Evolutionary conservation across 2,888 invertebrate genomes (phyloP), one percentile per base, ranked within the genome.

Genomic region (Drosophila melanocephala): DNA sequence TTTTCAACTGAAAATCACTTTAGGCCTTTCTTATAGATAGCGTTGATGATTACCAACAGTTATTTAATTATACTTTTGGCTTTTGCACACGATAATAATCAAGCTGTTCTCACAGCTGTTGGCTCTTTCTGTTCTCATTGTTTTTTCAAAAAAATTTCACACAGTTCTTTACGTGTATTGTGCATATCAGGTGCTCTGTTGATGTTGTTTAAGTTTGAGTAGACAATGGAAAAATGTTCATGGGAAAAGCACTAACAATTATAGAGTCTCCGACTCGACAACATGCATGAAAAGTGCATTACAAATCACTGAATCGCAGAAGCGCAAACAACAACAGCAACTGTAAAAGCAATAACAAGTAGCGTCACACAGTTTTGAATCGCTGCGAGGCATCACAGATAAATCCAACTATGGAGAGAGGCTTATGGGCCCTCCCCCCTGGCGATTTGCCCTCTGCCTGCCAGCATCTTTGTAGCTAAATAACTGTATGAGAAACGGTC

Each of bases 181-280:
- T 55, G 57, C 55, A 64, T 74, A 83, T 77, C 82, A 80, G 84
- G 65, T 81, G 78, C 44, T 67, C 44, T 72, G 59, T 42, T 59
- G 64, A 33, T 67, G 76, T 19, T 56, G 44, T 52, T 61, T 60
- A 19, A 62, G 72, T 56, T 79, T 57, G 28, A 30, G 59, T 33
- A 82, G 59, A 83, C 88, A 85, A 88, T 76, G 71, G 67, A 68
- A 70, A 75, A 66, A 47, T 55, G 58, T 79, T 76, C 83, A 83
- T 83, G 83, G 86, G 83, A 83, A 83, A 82, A 76, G 67, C 63
- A 67, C 75, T 71, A 61, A 75, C 56, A 81, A 69, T 69, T 81
- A 72, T 57, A 63, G 68, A 66, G 62, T 14, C 57, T 19, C 16
- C 26, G 47, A 58, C 50, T 42, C 37, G 30, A 58, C 47, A 39